Evolutionary conservation across 2,797 vertebrate species (phyloP).

Genomic region (Neoniphon sammara): DNA sequence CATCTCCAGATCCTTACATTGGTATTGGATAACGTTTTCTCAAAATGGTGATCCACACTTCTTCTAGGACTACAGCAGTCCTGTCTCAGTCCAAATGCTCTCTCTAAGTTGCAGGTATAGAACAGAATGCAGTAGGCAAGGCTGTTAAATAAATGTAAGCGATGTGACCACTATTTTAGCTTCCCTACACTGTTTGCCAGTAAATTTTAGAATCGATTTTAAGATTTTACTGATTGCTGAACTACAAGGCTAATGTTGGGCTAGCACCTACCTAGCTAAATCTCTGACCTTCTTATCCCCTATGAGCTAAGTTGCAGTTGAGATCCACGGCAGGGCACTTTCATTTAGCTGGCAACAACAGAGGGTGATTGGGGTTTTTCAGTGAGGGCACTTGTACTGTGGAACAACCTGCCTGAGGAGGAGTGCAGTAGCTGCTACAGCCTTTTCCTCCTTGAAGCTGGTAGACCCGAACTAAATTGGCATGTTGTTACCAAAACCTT

Average conservation of each 20-base stretch:
- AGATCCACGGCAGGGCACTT: conserved; percentile 19
- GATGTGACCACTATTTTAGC: conserved; percentile 18
- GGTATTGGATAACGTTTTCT: too few species aligned
- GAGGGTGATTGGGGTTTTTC: conserved; percentile 32
- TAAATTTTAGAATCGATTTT: conserved; percentile 28
- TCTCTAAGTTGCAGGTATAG: too few species aligned
- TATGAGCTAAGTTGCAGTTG: conserved; percentile 16
- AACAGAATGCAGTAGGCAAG: too few species aligned
- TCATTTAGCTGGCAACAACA: conserved; percentile 16
- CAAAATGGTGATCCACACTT: too few species aligned
- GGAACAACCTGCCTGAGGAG: conserved; percentile 27
- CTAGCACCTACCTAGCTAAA: conserved; percentile 27
- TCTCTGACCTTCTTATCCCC: conserved; percentile 30
- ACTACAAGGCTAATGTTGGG: conserved; percentile 28
- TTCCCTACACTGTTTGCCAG: conserved; percentile 4
- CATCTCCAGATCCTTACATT: too few species aligned
- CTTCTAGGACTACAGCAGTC: too few species aligned
- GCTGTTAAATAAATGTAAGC: too few species aligned
- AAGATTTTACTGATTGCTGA: conserved; percentile 23
- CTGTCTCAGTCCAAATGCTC: too few species aligned
- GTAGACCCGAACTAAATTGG: conserved; percentile 30
- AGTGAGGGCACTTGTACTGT: background rate
- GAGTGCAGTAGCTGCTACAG: conserved; percentile 26
- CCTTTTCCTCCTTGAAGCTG: conserved; percentile 24
- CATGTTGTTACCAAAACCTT: too few species aligned